Conservation (phyloP, 1,140 invertebrate species). For the Melanaphis sacchari region DNA sequence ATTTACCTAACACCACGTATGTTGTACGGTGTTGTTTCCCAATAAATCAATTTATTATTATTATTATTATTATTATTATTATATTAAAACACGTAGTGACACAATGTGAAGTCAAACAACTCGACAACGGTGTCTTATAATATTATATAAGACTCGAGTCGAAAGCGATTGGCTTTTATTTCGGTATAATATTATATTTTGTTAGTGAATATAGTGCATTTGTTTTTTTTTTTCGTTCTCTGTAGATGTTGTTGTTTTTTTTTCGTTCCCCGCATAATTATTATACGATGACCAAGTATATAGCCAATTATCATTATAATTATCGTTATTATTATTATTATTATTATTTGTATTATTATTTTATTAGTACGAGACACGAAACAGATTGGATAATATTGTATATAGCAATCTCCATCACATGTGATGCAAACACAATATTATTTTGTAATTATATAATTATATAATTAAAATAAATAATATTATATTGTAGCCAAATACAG, state of each 20-base stretch:
- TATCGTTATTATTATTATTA: background rate
- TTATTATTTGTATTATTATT: background rate
- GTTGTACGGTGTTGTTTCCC: background rate
- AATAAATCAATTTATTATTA: constrained; percentile 20
- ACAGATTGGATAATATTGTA: background rate
- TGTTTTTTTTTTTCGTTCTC: background rate
- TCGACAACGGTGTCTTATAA: background rate
- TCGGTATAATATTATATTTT: background rate
- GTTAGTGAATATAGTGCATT: constrained; percentile 21
- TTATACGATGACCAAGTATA: constrained; percentile 18
- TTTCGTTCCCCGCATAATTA: background rate
- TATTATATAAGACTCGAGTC: background rate
- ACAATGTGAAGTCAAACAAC: background rate
- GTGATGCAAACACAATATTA: no score
- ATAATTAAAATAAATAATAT: background rate
- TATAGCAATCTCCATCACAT: background rate
- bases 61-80: constrained; percentile 17
- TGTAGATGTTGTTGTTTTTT: constrained; percentile 15
- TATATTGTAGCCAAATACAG: background rate
- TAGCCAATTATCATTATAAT: background rate
- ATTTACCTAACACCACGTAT: background rate
- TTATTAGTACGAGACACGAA: background rate
- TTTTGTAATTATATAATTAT: no score
- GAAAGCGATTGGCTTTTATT: background rate
- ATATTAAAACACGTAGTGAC: background rate